Conservation (phyloP, 2,888 invertebrate genomes). For the Drosophila vallismaia region DNA sequence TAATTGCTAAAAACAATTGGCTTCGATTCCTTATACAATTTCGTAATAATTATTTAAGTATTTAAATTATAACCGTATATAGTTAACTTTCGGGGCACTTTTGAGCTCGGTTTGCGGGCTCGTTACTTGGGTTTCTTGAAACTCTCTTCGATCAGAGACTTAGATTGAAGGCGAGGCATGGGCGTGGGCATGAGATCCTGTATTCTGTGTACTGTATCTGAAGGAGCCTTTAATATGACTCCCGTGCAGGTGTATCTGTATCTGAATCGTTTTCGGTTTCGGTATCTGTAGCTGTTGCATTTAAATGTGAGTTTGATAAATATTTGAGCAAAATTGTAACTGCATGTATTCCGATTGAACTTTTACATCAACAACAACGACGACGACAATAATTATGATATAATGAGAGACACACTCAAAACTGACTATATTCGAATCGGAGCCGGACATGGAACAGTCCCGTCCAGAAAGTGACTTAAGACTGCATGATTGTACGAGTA, state of each 20-base stretch:
- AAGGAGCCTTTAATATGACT: slow-evolving; percentile 14
- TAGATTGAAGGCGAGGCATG: slow-evolving; percentile 34
- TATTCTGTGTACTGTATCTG: slow-evolving; percentile 4
- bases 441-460: slow-evolving; percentile 2
- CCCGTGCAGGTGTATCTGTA: slow-evolving; percentile 35
- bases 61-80: slow-evolving; percentile 40
- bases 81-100: slow-evolving; percentile 57
- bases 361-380: slow-evolving; percentile 66
- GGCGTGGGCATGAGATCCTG: slow-evolving; percentile 15
- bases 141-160: slow-evolving; percentile 21
- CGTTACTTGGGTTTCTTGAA: slow-evolving; percentile 29
- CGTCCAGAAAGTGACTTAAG: slow-evolving; percentile 16
- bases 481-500: slow-evolving; percentile 53
- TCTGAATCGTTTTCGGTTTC: slow-evolving; percentile 16
- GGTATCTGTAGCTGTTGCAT: slow-evolving; percentile 54
- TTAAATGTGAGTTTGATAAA: slow-evolving; percentile 43
- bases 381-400: slow-evolving; percentile 45
- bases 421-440: slow-evolving; percentile 5
- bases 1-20: slow-evolving; percentile 81
- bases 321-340: slow-evolving; percentile 73
- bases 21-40: slow-evolving; percentile 68
- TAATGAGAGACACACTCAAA: slow-evolving; percentile 34
- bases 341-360: slow-evolving; percentile 59
- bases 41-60: slow-evolving; percentile 19
- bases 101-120: slow-evolving; percentile 50